Evolutionary conservation across 1,140 invertebrate species (phyloP).

Genomic region (Cotesia vestalis): DNA sequence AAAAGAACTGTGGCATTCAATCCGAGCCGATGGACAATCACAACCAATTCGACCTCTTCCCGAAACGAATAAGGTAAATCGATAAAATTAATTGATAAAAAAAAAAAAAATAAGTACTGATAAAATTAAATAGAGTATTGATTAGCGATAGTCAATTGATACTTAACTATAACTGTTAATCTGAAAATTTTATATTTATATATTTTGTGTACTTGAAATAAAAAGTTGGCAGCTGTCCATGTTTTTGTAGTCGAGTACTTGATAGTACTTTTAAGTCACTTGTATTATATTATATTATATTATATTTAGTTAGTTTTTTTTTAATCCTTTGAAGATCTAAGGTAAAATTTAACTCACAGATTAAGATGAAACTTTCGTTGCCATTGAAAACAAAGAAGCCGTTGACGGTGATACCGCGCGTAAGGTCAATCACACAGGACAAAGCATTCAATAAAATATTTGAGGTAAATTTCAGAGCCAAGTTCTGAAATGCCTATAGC

Average conservation of each 20-base stretch:
- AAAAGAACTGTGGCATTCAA: slow-evolving; percentile 59
- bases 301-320: slow-evolving; percentile 7
- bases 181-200: too few relatives aligned
- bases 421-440: slow-evolving; percentile 46
- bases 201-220: background rate
- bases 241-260: slow-evolving; percentile 1
- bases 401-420: slow-evolving; percentile 45
- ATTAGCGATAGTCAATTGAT: too few relatives aligned
- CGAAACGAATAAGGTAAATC: slow-evolving; percentile 51
- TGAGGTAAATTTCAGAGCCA: slow-evolving; percentile 33
- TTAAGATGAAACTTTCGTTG: slow-evolving; percentile 46
- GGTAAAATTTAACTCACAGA: slow-evolving; percentile 49
- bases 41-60: slow-evolving; percentile 42
- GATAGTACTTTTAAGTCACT: background rate
- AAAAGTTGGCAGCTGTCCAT: slow-evolving; percentile 13
- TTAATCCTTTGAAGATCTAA: too few relatives aligned
- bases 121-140: background rate
- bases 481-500: background rate
- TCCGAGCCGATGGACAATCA: slow-evolving; percentile 50
- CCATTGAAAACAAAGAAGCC: slow-evolving; percentile 48
- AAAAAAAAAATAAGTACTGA: background rate
- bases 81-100: background rate
- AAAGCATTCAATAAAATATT: slow-evolving; percentile 47
- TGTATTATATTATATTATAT: background rate
- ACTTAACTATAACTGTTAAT: too few relatives aligned